Conservation (phyloP, 2,113 vertebrate species). For the Seriola aureovittata region DNA sequence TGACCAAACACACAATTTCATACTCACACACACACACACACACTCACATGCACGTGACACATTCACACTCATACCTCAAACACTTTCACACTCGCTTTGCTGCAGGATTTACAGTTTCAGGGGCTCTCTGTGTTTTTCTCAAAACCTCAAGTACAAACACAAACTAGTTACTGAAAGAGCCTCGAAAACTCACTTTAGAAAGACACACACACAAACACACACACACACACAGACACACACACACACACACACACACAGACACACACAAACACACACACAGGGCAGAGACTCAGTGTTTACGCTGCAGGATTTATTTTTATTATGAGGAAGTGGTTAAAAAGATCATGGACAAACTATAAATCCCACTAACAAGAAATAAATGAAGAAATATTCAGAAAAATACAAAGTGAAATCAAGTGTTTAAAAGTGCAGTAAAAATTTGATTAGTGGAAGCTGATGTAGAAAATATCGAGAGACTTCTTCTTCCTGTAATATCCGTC, state of each 20-base stretch:
- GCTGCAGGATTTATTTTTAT: constrained; percentile 22
- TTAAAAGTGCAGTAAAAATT: too few species aligned
- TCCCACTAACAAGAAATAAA: neutral
- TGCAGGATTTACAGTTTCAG: constrained; percentile 15
- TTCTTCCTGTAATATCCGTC: too few species aligned
- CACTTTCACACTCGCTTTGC: constrained; percentile 1
- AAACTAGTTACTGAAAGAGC: neutral
- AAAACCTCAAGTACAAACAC: neutral
- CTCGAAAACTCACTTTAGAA: neutral
- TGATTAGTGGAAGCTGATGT: too few species aligned
- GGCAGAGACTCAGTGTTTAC: too few species aligned
- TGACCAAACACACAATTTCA: constrained; percentile 33
- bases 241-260: too few species aligned
- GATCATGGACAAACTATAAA: neutral
- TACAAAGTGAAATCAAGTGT: neutral
- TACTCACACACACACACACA: neutral
- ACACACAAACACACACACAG: too few species aligned
- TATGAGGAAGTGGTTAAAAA: neutral
- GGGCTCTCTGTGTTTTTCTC: neutral
- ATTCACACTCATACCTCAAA: neutral
- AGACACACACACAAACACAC: too few species aligned
- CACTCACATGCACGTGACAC: constrained; percentile 1
- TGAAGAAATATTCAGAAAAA: neutral
- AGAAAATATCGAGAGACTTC: too few species aligned
- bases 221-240: too few species aligned